Evolutionary conservation across 2,888 invertebrate genomes (phyloP).

Genomic region (Himalopsyche kuldschensis): DNA sequence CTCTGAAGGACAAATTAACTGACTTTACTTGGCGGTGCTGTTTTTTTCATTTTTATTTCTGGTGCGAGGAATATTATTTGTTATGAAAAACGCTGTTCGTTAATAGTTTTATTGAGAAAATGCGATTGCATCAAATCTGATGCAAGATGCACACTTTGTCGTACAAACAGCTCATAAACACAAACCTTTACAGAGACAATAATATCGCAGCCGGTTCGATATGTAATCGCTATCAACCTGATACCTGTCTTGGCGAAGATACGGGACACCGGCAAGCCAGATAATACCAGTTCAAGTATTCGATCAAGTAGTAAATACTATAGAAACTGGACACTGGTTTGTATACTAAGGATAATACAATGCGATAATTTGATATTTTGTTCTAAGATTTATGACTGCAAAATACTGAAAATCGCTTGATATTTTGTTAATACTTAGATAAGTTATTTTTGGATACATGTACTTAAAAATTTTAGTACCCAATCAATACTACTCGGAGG

Average conservation of each 20-base stretch:
- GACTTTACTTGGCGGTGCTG: too few species aligned
- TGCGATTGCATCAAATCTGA: not conserved
- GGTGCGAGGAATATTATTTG: not conserved
- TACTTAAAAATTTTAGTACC: too few species aligned
- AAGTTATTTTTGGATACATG: too few species aligned
- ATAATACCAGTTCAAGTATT: not conserved
- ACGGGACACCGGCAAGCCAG: not conserved
- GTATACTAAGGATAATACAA: too few species aligned
- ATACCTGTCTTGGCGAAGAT: not conserved
- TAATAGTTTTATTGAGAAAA: not conserved
- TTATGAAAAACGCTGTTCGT: not conserved
- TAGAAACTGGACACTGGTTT: too few species aligned
- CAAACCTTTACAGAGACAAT: not conserved
- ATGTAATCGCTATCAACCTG: not conserved
- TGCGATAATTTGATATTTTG: too few species aligned
- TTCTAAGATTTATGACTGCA: too few species aligned
- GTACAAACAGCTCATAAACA: constrained; percentile 6
- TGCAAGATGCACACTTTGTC: not conserved
- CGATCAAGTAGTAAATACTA: too few species aligned
- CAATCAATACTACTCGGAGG: too few species aligned
- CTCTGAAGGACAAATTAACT: too few species aligned
- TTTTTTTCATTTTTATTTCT: not conserved
- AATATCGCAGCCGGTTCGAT: not conserved
- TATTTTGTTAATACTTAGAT: too few species aligned
- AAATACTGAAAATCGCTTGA: too few species aligned